A percentile compares a stretch with the other conserved stretches of the same genome.
Conservation (phyloP, 2,113 vertebrate species). For the human region GRCh38 chr2:110835501-110836000, state of each 20-base stretch:
- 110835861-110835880: not conserved
- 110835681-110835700: not conserved
- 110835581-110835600: not conserved
- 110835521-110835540: not conserved
- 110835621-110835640: not conserved
- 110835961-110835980: not conserved
- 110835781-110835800: not conserved
- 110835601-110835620: not conserved
- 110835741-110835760: not conserved
- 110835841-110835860: not conserved
- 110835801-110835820: not conserved
- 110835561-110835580: not conserved
- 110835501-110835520: not conserved
- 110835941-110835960: not conserved
- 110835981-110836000: not conserved
- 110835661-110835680: not conserved
- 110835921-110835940: not conserved
- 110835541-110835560: not conserved
- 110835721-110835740: not conserved
- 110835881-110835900: not conserved
- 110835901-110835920: not conserved
- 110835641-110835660: not conserved
- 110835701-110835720: not conserved
- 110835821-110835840: not conserved
- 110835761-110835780: not conserved